These are phyloP conservation scores for Sebastes nivosus DNA, from an alignment of 2,797 vertebrate genomes.

Conservation along the genomic window DNA sequence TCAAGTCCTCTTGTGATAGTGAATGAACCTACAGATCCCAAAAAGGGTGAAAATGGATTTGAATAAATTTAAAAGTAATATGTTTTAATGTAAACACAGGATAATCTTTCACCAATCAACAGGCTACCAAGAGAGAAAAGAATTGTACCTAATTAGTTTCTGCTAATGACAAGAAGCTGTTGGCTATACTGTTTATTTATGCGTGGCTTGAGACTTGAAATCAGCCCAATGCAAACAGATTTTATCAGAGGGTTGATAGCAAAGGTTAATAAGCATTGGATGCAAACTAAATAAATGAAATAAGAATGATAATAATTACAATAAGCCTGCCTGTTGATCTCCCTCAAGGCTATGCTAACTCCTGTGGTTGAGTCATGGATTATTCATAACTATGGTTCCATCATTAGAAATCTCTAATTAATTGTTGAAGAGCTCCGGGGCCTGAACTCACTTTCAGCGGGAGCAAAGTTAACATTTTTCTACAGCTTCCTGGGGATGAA, in stretches of 20 bases:
- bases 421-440: slow-evolving; percentile 46
- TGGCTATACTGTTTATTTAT: slow-evolving; percentile 48
- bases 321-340: slow-evolving; percentile 61
- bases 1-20: background rate
- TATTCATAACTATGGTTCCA: slow-evolving; percentile 68
- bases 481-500: slow-evolving; percentile 10
- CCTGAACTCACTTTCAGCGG: slow-evolving; percentile 49
- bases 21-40: background rate
- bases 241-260: slow-evolving; percentile 34
- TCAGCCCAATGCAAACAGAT: slow-evolving; percentile 47
- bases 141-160: slow-evolving; percentile 9
- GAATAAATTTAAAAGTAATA: too few relatives aligned
- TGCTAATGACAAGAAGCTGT: slow-evolving; percentile 45
- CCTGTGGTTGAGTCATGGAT: slow-evolving; percentile 57
- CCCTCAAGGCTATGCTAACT: slow-evolving; percentile 47
- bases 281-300: slow-evolving; percentile 41
- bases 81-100: background rate
- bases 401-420: slow-evolving; percentile 71
- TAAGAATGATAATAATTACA: slow-evolving; percentile 48
- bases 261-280: slow-evolving; percentile 43
- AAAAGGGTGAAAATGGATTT: background rate
- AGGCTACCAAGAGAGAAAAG: background rate
- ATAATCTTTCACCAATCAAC: background rate
- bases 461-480: slow-evolving; percentile 47
- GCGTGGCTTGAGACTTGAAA: slow-evolving; percentile 38